Evolutionary conservation across 2,888 invertebrate genomes (phyloP), one percentile per base, ranked within the genome.

Genomic region (Dioctria linearis): DNA sequence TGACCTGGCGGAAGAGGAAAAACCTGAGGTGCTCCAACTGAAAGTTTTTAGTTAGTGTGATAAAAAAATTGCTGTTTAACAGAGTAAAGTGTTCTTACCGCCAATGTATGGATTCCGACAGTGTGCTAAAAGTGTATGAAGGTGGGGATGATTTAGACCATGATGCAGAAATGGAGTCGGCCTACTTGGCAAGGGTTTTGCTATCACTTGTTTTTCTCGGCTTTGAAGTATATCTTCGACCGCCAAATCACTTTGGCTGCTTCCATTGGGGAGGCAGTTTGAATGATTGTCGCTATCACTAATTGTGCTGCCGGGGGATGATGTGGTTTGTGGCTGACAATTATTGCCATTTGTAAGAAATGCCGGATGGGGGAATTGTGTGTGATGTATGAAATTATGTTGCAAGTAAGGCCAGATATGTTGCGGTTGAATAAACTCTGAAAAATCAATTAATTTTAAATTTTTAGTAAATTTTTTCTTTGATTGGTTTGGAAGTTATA

Each of bases 61-160:
- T 43, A 42, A 11, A 49, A 54, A 61, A 63, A 73, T 71, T 40
- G 25, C 2, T 25, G 57, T 39, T 13, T 37, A 57, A 69, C 42
- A 51, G 9, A 63, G 5, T 71, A 46, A 37, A 25, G n/a, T 25
- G 2, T 75, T 75, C 69, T 87, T 85, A 89, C 89, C 89, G 85
- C 95, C 94, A 90, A 96, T 92, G 87, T 96, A 97, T 59, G 96
- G 96, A 88, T 95, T 94, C 85, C 93, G 90, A 86, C 96, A 94
- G 88, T 96, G 96, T 57, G 95, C 94, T 86, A 96, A 90, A 82
- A 95, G 90, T 9, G 94, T 92, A 88, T 95, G 95, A 86, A 97
- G 93, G 89, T 95, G 96, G 85, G 94, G 94, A 84, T 95, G 93
- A 86, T 94, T 94, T 76, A 93, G 94, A 11, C 94, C 94, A 87